phyloP scores from a whole-genome alignment of 1,140 invertebrate species.

The Bombus sylvicola region DNA sequence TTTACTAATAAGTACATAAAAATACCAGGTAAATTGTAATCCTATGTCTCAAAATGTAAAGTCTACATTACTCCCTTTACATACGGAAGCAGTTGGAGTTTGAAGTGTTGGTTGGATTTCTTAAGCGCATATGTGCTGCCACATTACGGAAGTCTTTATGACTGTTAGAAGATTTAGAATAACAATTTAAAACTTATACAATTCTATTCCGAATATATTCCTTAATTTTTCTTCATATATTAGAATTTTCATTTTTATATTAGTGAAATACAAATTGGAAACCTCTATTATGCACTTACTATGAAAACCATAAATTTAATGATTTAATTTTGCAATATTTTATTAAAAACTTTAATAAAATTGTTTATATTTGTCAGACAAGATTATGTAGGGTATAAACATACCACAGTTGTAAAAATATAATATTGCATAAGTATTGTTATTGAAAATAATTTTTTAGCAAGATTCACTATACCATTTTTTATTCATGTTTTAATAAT shows the following conservation, averaged over 20 bases:
- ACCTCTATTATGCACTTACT: background rate
- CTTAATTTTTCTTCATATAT: background rate
- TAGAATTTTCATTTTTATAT: background rate
- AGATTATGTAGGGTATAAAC: background rate
- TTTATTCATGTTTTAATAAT: background rate
- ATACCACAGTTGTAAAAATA: background rate
- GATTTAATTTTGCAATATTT: background rate
- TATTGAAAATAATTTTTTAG: background rate
- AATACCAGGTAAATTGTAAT: background rate
- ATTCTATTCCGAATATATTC: background rate
- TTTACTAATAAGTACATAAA: slow-evolving; percentile 27
- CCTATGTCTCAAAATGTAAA: slow-evolving; percentile 19
- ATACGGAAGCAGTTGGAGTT: slow-evolving; percentile 53
- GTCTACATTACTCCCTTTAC: slow-evolving; percentile 44
- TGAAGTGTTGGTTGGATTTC: slow-evolving; percentile 38
- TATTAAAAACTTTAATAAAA: background rate
- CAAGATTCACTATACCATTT: background rate
- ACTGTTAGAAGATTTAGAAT: too few species aligned
- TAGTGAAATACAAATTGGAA: background rate
- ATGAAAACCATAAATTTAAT: background rate
- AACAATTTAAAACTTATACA: background rate
- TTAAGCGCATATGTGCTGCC: slow-evolving; percentile 3
- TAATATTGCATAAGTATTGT: background rate
- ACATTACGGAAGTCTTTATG: background rate
- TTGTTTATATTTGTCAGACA: background rate